These are phyloP conservation scores for Apamea epomidion DNA, from an alignment of 2,888 invertebrate species.

Conservation along the genomic window DNA sequence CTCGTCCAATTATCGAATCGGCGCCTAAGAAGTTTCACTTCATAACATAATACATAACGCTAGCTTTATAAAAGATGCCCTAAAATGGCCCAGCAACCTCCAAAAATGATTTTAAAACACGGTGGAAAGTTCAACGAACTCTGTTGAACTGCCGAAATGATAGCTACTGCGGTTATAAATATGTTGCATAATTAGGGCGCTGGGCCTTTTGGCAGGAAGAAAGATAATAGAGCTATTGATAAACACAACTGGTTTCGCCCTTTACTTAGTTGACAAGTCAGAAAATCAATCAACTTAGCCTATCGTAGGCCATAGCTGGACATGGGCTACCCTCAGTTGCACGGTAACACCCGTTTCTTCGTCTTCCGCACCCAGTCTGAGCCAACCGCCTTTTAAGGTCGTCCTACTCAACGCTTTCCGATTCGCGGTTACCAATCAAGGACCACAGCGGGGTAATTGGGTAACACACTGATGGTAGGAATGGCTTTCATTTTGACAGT, in stretches of 20 bases:
- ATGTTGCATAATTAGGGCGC: slow-evolving; percentile 24
- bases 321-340: background rate
- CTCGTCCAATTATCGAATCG: too few species aligned
- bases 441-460: too few species aligned
- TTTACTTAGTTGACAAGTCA: background rate
- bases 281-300: background rate
- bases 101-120: background rate
- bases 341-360: background rate
- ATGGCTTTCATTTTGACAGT: too few species aligned
- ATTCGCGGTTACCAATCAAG: background rate
- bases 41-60: too few species aligned
- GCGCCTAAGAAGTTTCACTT: too few species aligned
- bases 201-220: slow-evolving; percentile 26
- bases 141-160: slow-evolving; percentile 29
- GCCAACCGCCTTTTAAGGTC: background rate
- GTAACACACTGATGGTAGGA: too few species aligned
- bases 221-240: slow-evolving; percentile 17
- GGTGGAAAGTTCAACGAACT: slow-evolving; percentile 43
- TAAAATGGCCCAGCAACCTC: background rate
- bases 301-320: background rate
- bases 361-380: background rate
- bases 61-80: too few species aligned
- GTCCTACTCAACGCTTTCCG: background rate
- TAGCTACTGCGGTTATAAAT: slow-evolving; percentile 27
- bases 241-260: background rate